Base-by-base conservation (phyloP, 1,140 invertebrate genomes). In the Brachionus calyciflorus region DNA sequence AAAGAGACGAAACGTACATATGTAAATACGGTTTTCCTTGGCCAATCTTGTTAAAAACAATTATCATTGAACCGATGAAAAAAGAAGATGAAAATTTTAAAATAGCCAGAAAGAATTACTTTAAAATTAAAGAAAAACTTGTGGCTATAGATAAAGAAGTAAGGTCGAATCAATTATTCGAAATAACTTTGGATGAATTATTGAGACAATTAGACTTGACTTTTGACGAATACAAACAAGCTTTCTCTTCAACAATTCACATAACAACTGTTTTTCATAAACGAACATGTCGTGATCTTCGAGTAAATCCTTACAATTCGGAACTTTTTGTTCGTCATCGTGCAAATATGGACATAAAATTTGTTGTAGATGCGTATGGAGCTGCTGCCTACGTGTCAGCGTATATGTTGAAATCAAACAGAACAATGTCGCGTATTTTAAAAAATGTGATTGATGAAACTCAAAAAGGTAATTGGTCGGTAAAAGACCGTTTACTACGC, bases 271-370 rank as follows among this genome's bases (percentile, higher is more conserved):
- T 63, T 33, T 33, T 63, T 63, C 19, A 33, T 6, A 63, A 63
- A 17, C 2, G 57, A 0, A 10, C 28, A 21, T 40, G 28, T 0
- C 33, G 19, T 1, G 26, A 63, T 14, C n/a, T 33, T n/a, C 21
- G 30, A 30, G 30, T 63, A 7, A 63, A 63, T 63, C 12, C 28
- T 17, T 63, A 63, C 12, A 63, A 63, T 3, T 21, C 33, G 37
- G 17, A 4, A 21, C 33, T 33, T 10, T 37, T 33, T 17, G 57
- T 63, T 0, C 12, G 30, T 1, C 30, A 40, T 7, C n/a, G 30
- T 33, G 57, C 57, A 26, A 63, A 63, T 63, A 63, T 63, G 57
- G 57, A 63, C n/a, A 63, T 63, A 24, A 17, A 55, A 26, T 55
- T 26, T 55, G 26, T 55, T 3, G 26, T 24, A 6, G 24, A 55